Evolutionary conservation across 53 echinoderm and acorn worm species (phyloP), one percentile per base, ranked within the genome.

Genomic region (Mesocentrotus franciscanus): DNA sequence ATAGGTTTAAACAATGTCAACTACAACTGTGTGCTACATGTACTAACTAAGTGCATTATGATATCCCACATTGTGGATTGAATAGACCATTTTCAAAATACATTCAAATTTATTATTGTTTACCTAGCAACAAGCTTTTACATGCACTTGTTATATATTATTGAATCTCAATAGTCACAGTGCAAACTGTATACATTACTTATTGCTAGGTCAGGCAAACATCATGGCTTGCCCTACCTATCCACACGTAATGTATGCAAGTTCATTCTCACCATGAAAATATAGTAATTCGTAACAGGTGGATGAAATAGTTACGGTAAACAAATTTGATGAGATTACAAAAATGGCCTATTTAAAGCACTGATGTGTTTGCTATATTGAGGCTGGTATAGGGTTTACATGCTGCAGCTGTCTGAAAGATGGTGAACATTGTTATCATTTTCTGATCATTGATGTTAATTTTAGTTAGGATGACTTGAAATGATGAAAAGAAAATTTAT

Each of bases 21-120:
- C 26, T 87, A 87, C 87, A 87, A n/a, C 17, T 57, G 87, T 87
- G 87, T 87, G 87, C 87, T 87, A 87, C 18, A 10, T 84, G 18
- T n/a, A 39, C 58, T 10, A 11, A 2, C 87, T 29, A 57, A 13
- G n/a, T 87, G n/a, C 27, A 13, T 87, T 29, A 87, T 36, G 84
- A 39, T 87, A 57, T 87, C 2, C 58, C 24, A 10, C 9, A 87
- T n/a, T n/a, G 7, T 36, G 42, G 36, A 39, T 81, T 17, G 34
- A 33, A 34, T 20, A 14, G 78, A 34, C 9, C 22, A 81, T 81
- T 64, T 64, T 14, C 15, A 62, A 62, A 18, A 15, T 14, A 4
- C 15, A 11, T 62, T 62, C 62, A 16, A 62, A 49, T 49, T 49
- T 4, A 49, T 49, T 49, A 6, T 5, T 5, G 6, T 49, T 49